Percentiles rank a stretch among this genome's conserved stretches.
phyloP scores from a whole-genome alignment of 2,113 vertebrate species.

The Thalassarche chlororhynchos region DNA sequence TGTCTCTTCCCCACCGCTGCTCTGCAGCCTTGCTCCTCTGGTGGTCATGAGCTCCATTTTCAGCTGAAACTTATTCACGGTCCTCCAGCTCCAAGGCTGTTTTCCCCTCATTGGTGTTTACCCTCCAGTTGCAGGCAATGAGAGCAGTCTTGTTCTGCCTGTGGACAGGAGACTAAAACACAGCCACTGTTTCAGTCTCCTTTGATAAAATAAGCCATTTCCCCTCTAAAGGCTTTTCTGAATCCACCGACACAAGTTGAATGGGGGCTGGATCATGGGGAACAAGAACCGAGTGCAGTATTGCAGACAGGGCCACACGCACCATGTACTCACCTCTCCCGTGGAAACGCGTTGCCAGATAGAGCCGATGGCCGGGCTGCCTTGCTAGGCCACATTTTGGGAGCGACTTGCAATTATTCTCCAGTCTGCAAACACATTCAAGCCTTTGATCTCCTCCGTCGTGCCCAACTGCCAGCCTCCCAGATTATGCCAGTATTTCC shows the following conservation, averaged over 20 bases:
- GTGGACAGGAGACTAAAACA: background rate
- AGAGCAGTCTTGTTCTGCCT: background rate
- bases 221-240: background rate
- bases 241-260: background rate
- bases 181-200: background rate
- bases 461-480: background rate
- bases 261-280: accelerated
- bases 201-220: background rate
- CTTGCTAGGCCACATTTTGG: background rate
- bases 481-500: background rate
- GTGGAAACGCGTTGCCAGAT: background rate
- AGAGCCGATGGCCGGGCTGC: background rate
- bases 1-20: background rate
- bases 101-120: background rate
- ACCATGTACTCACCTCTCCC: background rate
- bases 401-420: background rate
- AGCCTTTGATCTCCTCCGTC: slow-evolving; percentile 26
- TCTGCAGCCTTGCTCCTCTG: background rate
- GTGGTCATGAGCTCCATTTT: background rate
- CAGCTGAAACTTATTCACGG: background rate
- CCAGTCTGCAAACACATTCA: background rate
- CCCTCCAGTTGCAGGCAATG: background rate
- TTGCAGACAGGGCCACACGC: accelerated
- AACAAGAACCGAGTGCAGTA: accelerated
- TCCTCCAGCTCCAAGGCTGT: background rate